Percentiles rank a stretch among this genome's conserved stretches.
These are phyloP conservation scores for Enteromius viviparus DNA, from an alignment of 2,797 vertebrate genomes.

Conservation along the genomic window DNA sequence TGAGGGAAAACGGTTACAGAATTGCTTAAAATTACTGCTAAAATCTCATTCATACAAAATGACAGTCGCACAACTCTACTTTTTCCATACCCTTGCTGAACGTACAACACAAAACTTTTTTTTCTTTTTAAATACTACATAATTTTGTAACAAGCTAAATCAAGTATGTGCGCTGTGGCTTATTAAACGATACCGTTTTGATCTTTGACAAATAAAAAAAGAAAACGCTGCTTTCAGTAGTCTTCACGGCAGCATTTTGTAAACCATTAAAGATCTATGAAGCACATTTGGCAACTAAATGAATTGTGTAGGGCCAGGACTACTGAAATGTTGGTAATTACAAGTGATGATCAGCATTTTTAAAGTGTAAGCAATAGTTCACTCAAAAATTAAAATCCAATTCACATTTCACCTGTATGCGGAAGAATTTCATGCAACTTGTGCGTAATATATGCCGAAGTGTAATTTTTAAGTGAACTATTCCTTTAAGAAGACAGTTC, in stretches of 20 bases:
- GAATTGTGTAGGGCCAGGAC: background rate
- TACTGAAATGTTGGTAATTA: background rate
- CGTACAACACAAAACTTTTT: slow-evolving; percentile 8
- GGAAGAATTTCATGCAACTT: background rate
- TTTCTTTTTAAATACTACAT: slow-evolving; percentile 17
- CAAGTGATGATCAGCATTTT: background rate
- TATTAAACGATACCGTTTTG: slow-evolving; percentile 6
- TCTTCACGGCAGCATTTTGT: slow-evolving; percentile 34
- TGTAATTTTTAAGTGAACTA: background rate
- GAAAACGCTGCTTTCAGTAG: background rate
- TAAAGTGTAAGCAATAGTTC: background rate
- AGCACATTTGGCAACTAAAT: slow-evolving; percentile 47
- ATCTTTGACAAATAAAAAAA: slow-evolving; percentile 20
- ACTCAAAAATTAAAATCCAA: background rate
- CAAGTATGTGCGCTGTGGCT: slow-evolving; percentile 9
- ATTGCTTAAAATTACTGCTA: background rate
- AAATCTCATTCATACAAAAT: background rate
- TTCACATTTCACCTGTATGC: background rate
- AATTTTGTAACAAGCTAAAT: background rate
- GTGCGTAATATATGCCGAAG: background rate
- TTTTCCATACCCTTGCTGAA: background rate
- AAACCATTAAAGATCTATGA: slow-evolving; percentile 40
- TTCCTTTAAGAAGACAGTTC: background rate
- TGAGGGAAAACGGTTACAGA: background rate
- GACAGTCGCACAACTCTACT: background rate